phyloP scores from a whole-genome alignment of 1,140 invertebrate species.

The Agrilus planipennis region DNA sequence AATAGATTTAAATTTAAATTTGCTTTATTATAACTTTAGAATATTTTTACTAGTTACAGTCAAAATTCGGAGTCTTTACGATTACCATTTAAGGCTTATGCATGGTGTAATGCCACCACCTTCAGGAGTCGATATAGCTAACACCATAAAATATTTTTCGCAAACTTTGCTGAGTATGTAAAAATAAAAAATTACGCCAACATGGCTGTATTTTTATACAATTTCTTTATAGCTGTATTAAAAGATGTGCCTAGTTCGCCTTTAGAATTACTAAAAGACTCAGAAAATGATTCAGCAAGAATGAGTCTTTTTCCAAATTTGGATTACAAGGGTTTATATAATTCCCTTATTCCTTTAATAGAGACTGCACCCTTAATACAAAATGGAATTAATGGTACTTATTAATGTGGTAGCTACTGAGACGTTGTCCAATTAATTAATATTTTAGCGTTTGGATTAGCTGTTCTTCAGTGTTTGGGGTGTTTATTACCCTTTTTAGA shows the following conservation, averaged over 20 bases:
- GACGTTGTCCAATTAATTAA: too few species aligned
- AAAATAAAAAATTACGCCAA: slow-evolving; percentile 2
- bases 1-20: too few species aligned
- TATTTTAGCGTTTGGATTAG: slow-evolving; percentile 78
- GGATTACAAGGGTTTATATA: slow-evolving; percentile 89
- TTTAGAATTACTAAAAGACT: slow-evolving; percentile 75
- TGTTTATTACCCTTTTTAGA: slow-evolving; percentile 94
- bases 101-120: slow-evolving; percentile 86
- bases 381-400: slow-evolving; percentile 64
- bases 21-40: slow-evolving; percentile 11
- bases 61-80: slow-evolving; percentile 92
- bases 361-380: slow-evolving; percentile 77
- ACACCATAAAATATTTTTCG: slow-evolving; percentile 95
- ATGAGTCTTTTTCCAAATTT: slow-evolving; percentile 87
- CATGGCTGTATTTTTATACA: background rate
- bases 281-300: slow-evolving; percentile 70
- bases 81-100: slow-evolving; percentile 85
- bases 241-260: slow-evolving; percentile 91
- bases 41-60: slow-evolving; percentile 78
- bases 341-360: slow-evolving; percentile 64
- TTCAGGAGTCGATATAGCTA: slow-evolving; percentile 89
- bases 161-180: slow-evolving; percentile 88
- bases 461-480: slow-evolving; percentile 78
- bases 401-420: background rate
- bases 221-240: slow-evolving; percentile 58